phyloP scores from a whole-genome alignment of 1,140 invertebrate species.

The Argopecten irradians region DNA sequence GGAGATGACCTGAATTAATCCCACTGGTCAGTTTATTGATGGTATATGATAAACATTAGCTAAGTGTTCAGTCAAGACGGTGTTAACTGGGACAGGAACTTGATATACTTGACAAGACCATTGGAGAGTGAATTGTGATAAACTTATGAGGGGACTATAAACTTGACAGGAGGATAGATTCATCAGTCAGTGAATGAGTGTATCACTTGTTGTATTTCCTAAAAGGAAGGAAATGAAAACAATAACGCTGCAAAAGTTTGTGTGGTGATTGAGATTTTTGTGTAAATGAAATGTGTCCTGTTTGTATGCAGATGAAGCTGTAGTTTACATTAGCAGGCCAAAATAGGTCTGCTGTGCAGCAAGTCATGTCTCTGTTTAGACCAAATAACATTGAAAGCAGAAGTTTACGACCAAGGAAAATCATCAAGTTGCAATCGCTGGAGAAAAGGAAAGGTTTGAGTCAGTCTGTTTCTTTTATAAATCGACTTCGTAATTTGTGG shows the following conservation, averaged over 20 bases:
- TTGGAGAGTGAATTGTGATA: background rate
- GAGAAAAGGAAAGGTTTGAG: slow-evolving; percentile 52
- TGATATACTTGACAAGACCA: background rate
- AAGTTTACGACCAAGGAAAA: slow-evolving; percentile 40
- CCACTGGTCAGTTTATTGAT: background rate
- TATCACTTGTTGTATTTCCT: background rate
- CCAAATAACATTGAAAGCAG: slow-evolving; percentile 33
- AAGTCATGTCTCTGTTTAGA: background rate
- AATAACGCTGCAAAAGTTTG: background rate
- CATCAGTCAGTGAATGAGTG: background rate
- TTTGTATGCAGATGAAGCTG: too few species aligned
- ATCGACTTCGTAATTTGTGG: slow-evolving; percentile 53
- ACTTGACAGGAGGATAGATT: background rate
- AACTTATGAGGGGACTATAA: background rate
- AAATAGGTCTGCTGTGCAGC: background rate
- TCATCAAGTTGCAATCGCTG: slow-evolving; percentile 44
- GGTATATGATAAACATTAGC: background rate
- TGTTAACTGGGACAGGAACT: background rate
- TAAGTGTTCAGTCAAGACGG: background rate
- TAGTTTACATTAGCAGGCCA: background rate
- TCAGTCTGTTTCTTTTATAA: slow-evolving; percentile 48
- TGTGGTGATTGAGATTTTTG: background rate
- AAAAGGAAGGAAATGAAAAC: background rate
- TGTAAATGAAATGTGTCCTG: background rate
- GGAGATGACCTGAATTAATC: background rate